These are phyloP conservation scores for Papilio demoleus DNA, from an alignment of 2,888 invertebrate species.

Conservation along the genomic window DNA sequence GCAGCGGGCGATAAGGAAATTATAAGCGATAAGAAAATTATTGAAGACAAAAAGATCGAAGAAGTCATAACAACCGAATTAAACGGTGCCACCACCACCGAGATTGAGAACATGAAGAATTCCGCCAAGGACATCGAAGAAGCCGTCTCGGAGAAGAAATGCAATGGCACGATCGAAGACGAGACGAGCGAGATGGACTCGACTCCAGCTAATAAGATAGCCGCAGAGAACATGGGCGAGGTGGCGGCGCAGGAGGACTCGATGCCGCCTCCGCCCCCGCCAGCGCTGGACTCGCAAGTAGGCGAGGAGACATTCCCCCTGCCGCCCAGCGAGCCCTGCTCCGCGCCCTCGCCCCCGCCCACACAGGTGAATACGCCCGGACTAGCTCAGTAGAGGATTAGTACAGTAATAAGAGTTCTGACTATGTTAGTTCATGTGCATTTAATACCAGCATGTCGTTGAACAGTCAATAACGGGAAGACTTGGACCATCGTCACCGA, in stretches of 20 bases:
- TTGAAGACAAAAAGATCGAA: conserved; percentile 9
- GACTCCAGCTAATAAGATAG: not conserved
- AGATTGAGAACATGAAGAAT: conserved; percentile 55
- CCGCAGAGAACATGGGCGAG: conserved; percentile 31
- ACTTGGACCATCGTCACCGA: conserved; percentile 52
- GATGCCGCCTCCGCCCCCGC: conserved; percentile 49
- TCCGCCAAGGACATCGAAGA: conserved; percentile 54
- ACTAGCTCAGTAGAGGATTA: conserved; percentile 76
- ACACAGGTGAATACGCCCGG: conserved; percentile 77
- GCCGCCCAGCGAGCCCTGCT: conserved; percentile 53
- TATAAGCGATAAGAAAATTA: conserved; percentile 18
- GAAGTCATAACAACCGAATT: conserved; percentile 22
- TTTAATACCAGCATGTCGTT: conserved; percentile 71
- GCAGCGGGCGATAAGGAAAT: conserved; percentile 26
- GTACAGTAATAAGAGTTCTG: conserved; percentile 66
- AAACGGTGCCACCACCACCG: conserved; percentile 43
- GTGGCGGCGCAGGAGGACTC: conserved; percentile 46
- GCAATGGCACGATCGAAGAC: conserved; percentile 57
- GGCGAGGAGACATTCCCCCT: conserved; percentile 52
- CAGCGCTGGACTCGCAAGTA: conserved; percentile 45
- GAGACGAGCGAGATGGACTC: conserved; percentile 37
- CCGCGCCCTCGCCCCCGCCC: conserved; percentile 43
- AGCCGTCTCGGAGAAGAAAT: conserved; percentile 53
- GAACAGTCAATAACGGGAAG: conserved; percentile 71
- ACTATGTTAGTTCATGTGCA: conserved; percentile 74